Evolutionary conservation across 2,113 vertebrate species (phyloP), one percentile per base, ranked within the genome.

Genomic region (Baryphthengus martii): DNA sequence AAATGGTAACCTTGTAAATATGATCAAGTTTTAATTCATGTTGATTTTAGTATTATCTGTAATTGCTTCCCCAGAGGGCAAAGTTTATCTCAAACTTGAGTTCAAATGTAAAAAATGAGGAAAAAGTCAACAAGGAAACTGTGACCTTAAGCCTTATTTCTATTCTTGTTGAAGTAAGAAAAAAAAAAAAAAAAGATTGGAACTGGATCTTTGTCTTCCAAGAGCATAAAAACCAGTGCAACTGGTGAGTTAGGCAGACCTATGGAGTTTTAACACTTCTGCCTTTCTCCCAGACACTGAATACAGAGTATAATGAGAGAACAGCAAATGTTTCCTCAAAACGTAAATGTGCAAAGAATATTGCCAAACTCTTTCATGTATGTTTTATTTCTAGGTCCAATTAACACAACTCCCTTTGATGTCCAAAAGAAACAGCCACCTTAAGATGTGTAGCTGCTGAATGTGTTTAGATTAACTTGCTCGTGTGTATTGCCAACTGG

Each of bases 31-130:
- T 95, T 85, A 95, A 94, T 93, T 94, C 89, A 94, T 95, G 83
- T 87, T 92, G 61, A 84, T 95, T 87, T 78, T 68, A 79, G 56
- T 75, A 81, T 93, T 96, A 96, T 96, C 93, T 92, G 40, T 87
- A 96, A 84, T 96, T 92, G 58, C 77, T 94, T 96, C 88, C 95
- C 40, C 53, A 68, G 29, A 90, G 90, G 92, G 90, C 95, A 96
- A 95, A 94, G 93, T 92, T 96, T 96, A 97, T 97, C 95, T 95
- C 21, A 10, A 95, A 81, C n/a, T 85, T 94, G 90, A 93, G 37
- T 87, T 92, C 62, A 89, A 92, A 93, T 79, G 59, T 78, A 87
- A 94, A 95, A 94, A 90, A 84, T 62, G 74, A 97, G 88, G 81
- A 91, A 96, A 94, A 85, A 92, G 80, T 81, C 86, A 96, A 94